Conservation (phyloP, 2,888 invertebrate species). For the Drosophila rubida region DNA sequence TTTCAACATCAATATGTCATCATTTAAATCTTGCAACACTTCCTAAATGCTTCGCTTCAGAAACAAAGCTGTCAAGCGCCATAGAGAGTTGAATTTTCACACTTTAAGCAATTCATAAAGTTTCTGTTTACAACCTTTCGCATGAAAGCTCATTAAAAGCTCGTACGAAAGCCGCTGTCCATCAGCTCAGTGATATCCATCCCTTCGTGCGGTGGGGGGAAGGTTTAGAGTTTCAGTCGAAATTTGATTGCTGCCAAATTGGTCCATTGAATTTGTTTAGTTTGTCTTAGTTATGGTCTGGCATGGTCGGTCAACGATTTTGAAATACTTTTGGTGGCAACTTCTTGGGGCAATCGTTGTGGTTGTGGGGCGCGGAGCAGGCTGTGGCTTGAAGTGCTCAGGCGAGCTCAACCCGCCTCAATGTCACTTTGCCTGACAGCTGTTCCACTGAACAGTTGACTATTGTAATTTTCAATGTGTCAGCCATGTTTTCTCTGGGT, state of each 20-base stretch:
- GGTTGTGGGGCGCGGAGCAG: not conserved
- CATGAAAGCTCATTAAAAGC: constrained; percentile 20
- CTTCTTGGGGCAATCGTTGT: constrained; percentile 5
- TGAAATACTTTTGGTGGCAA: constrained; percentile 42
- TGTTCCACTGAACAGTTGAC: constrained; percentile 56
- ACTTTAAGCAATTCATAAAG: not conserved
- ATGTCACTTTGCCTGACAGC: constrained; percentile 59
- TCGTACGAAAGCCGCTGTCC: constrained; percentile 1
- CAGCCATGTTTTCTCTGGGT: constrained; percentile 21
- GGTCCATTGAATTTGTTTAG: constrained; percentile 21
- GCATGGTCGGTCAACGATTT: constrained; percentile 17
- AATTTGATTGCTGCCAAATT: constrained; percentile 30
- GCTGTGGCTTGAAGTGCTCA: constrained; percentile 21
- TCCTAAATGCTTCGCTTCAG: no score
- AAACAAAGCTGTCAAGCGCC: no score
- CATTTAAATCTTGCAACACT: no score
- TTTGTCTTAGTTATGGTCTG: constrained; percentile 23
- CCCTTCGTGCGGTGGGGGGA: not conserved
- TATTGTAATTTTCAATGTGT: constrained; percentile 60
- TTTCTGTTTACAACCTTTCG: not conserved
- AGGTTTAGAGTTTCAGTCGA: not conserved
- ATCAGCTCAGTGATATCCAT: not conserved
- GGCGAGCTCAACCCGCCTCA: constrained; percentile 49
- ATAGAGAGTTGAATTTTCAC: not conserved
- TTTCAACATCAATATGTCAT: no score